Conservation (phyloP, 2,888 invertebrate species). For the Megastigmus dorsalis region DNA sequence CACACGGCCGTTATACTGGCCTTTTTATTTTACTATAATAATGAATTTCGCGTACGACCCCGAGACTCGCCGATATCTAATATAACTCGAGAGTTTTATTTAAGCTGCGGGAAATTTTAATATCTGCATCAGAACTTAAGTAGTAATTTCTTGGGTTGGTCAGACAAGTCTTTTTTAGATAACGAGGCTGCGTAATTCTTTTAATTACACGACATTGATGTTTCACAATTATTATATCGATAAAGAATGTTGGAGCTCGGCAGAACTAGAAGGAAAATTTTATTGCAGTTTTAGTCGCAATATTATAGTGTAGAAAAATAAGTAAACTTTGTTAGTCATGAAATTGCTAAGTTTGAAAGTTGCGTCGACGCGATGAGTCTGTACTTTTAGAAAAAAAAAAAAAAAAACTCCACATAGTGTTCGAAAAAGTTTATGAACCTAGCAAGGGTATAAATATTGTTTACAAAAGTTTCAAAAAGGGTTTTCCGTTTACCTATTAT, state of each 20-base stretch:
- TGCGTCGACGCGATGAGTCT: constrained; percentile 1
- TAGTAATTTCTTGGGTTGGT: not conserved
- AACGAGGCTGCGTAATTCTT: too few relatives aligned
- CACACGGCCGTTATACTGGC: not conserved
- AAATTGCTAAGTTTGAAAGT: constrained; percentile 15
- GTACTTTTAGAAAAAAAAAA: constrained; percentile 15
- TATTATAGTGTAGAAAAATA: not conserved
- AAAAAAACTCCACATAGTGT: constrained; percentile 9
- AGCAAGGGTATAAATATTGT: not conserved
- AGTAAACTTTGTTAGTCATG: not conserved
- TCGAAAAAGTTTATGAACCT: constrained; percentile 19
- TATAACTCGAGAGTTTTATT: too few relatives aligned
- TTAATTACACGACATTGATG: too few relatives aligned
- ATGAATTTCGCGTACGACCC: too few relatives aligned
- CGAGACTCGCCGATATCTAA: too few relatives aligned
- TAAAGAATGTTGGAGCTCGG: too few relatives aligned
- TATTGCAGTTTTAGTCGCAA: too few relatives aligned
- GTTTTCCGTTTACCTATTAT: too few relatives aligned
- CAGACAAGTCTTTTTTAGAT: not conserved
- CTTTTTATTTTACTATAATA: constrained; percentile 11
- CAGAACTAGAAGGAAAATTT: too few relatives aligned
- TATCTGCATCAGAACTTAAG: not conserved
- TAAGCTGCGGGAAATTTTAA: too few relatives aligned
- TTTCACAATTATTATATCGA: too few relatives aligned
- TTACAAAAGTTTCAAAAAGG: not conserved